These are phyloP conservation scores for Oreortyx pictus DNA, from an alignment of 2,797 vertebrate species.

Conservation along the genomic window DNA sequence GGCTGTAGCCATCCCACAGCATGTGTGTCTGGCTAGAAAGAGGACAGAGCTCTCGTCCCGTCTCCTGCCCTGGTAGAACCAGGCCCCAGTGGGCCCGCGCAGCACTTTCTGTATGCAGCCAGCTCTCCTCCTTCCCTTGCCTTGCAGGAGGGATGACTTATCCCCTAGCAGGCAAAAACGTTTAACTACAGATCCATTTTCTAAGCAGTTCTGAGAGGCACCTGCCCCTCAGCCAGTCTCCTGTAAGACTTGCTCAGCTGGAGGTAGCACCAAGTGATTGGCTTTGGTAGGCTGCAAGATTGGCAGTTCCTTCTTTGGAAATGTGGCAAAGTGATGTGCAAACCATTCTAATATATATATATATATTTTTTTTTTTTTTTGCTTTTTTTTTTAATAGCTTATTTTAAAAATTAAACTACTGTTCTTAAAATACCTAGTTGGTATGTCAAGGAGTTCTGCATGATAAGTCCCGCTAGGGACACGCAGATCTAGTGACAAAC, in stretches of 20 bases:
- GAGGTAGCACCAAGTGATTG: not conserved
- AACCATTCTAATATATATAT: not conserved
- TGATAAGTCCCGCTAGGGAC: not conserved
- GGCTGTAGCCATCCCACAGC: not conserved
- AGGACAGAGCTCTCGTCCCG: not conserved
- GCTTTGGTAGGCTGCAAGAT: not conserved
- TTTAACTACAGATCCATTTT: constrained; percentile 24
- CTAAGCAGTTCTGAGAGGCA: not conserved
- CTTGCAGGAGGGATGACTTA: not conserved
- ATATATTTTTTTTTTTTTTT: not conserved
- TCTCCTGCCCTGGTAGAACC: not conserved
- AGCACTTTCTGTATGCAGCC: not conserved
- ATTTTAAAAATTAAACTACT: not conserved
- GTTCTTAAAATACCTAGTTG: not conserved
- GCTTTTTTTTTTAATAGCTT: accelerated
- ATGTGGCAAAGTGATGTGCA: not conserved
- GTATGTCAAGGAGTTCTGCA: not conserved
- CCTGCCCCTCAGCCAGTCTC: not conserved
- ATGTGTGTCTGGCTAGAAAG: not conserved
- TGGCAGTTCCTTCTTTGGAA: not conserved
- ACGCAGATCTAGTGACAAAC: not conserved
- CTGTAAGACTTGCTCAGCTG: not conserved
- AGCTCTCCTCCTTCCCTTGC: not conserved
- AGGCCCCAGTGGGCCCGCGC: not conserved
- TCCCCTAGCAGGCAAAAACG: not conserved